These are phyloP conservation scores for Drosophila neocordata DNA, from an alignment of 1,140 invertebrate species.

Conservation along the genomic window DNA sequence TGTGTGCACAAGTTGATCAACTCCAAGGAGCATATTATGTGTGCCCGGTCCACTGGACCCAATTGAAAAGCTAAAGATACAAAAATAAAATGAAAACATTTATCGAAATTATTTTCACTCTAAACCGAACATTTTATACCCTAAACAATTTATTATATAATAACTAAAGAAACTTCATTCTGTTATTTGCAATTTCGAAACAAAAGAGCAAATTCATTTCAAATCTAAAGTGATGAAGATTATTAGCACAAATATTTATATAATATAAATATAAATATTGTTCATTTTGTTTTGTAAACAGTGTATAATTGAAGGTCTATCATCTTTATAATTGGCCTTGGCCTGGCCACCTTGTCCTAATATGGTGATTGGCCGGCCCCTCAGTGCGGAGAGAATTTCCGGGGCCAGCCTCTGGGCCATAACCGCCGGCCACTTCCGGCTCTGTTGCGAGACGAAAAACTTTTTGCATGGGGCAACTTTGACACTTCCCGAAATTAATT, in stretches of 20 bases:
- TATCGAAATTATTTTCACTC: not conserved
- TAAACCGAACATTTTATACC: not conserved
- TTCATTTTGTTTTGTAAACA: not conserved
- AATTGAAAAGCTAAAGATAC: not conserved
- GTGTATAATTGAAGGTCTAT: not conserved
- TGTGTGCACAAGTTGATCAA: conserved; percentile 29
- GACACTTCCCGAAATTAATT: conserved; percentile 78
- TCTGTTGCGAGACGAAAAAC: conserved; percentile 42
- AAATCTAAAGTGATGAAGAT: too few species aligned
- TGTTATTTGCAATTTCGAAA: too few species aligned
- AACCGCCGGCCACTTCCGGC: conserved; percentile 20
- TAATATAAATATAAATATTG: not conserved
- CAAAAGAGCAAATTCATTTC: too few species aligned
- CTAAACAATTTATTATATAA: not conserved
- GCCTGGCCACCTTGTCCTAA: not conserved
- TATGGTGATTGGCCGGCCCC: conserved; percentile 4
- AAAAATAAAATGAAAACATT: not conserved
- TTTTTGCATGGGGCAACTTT: conserved; percentile 68
- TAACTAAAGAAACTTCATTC: too few species aligned
- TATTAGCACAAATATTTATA: not conserved
- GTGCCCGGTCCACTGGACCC: not conserved
- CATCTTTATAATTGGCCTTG: not conserved
- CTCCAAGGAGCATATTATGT: not conserved
- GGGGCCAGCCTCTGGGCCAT: conserved; percentile 12
- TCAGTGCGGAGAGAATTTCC: not conserved